Conservation (phyloP, 2,113 vertebrate species). For the Callocephalon fimbriatum region DNA sequence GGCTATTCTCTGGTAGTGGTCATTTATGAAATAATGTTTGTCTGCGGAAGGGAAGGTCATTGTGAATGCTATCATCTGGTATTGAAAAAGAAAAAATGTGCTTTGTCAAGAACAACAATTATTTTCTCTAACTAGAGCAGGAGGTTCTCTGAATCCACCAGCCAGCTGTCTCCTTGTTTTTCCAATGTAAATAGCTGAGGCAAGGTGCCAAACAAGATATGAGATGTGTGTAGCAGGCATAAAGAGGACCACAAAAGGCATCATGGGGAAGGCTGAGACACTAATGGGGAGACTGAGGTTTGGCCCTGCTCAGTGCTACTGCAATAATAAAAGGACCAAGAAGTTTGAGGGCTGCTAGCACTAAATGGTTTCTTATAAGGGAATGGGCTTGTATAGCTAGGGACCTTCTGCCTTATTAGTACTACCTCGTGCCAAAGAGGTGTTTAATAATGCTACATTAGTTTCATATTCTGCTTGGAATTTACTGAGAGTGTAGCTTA, state of each 20-base stretch:
- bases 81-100: slow-evolving; percentile 8
- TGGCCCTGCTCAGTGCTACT: neutral
- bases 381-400: accelerated
- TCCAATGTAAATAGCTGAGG: neutral
- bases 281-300: neutral
- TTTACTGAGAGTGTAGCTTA: neutral
- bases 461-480: neutral
- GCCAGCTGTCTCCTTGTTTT: slow-evolving; percentile 47
- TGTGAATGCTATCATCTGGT: slow-evolving; percentile 7
- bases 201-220: neutral
- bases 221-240: neutral
- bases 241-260: neutral
- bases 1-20: neutral
- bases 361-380: neutral
- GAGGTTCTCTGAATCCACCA: slow-evolving; percentile 41
- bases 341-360: neutral
- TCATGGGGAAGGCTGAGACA: neutral
- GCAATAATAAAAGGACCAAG: neutral
- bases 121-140: slow-evolving; percentile 35
- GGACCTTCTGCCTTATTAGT: neutral
- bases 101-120: slow-evolving; percentile 26
- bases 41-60: slow-evolving; percentile 6
- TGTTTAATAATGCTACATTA: neutral
- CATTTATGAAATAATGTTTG: slow-evolving; percentile 10
- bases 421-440: neutral